Evolutionary conservation across 2,797 vertebrate species (phyloP).

Genomic region (Poecilia wingei): DNA sequence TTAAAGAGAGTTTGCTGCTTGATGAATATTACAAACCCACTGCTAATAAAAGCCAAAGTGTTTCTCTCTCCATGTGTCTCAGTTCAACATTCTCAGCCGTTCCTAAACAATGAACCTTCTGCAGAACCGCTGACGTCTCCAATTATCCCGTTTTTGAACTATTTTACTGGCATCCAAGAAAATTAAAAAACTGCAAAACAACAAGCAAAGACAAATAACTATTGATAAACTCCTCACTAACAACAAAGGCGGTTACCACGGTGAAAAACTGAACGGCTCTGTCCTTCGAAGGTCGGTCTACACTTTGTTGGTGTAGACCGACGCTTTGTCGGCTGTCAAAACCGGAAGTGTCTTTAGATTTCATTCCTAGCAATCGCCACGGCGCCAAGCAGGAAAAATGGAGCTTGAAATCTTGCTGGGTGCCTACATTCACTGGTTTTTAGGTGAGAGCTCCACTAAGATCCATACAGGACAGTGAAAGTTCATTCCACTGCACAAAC

Average conservation of each 20-base stretch:
- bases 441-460: background rate
- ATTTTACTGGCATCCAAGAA: background rate
- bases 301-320: no score
- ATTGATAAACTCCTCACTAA: background rate
- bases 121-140: background rate
- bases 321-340: background rate
- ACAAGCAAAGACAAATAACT: background rate
- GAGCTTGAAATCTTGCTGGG: no score
- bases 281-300: no score
- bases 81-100: background rate
- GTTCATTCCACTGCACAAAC: background rate
- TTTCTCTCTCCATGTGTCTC: constrained; percentile 1
- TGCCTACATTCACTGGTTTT: background rate
- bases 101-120: background rate
- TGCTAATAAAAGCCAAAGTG: no score
- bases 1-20: background rate
- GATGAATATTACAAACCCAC: no score
- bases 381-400: no score
- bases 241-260: background rate
- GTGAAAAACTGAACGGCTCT: background rate
- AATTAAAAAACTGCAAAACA: background rate
- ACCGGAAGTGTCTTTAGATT: background rate
- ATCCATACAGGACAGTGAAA: background rate
- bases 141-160: background rate
- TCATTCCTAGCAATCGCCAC: background rate